These are phyloP conservation scores for Cyrtorhinus lividipennis DNA, from an alignment of 1,140 invertebrate genomes.

Conservation along the genomic window DNA sequence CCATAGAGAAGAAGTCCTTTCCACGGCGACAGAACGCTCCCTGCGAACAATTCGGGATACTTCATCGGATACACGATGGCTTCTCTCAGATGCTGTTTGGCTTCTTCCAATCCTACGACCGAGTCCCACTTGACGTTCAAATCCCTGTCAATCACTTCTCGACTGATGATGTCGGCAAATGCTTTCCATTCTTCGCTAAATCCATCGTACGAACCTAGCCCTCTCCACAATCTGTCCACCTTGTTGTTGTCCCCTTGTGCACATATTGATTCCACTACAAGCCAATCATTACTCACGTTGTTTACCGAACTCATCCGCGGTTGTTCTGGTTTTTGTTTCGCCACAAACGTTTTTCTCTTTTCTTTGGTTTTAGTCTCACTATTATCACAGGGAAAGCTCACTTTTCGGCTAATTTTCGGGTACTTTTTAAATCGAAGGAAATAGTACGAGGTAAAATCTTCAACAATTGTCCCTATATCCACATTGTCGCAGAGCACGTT, in stretches of 20 bases:
- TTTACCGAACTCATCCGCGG: neutral
- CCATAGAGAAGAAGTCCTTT: conserved; percentile 59
- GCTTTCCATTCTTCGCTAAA: conserved; percentile 34
- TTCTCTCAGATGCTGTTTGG: conserved; percentile 76
- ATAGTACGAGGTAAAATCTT: conserved; percentile 81
- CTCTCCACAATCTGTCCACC: conserved; percentile 29
- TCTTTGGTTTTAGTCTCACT: neutral
- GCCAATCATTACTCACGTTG: neutral
- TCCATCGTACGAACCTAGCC: conserved; percentile 32
- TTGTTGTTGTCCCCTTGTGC: neutral
- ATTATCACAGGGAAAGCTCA: neutral
- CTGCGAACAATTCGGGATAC: conserved; percentile 70
- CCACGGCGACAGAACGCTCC: conserved; percentile 68
- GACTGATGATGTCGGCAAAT: conserved; percentile 39
- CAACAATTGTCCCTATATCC: conserved; percentile 68
- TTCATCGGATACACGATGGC: conserved; percentile 71
- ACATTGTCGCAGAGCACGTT: conserved; percentile 80
- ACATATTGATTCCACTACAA: neutral
- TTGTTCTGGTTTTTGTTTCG: neutral
- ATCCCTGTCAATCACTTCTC: conserved; percentile 48
- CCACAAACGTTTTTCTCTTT: neutral
- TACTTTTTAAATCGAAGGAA: conserved; percentile 70
- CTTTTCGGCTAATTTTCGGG: conserved; percentile 55
- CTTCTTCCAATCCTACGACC: conserved; percentile 56
- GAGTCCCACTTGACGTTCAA: conserved; percentile 51